Percentiles rank a stretch among this genome's conserved stretches.
phyloP scores from a whole-genome alignment of 2,113 vertebrate species.

The Papio anubis region DNA sequence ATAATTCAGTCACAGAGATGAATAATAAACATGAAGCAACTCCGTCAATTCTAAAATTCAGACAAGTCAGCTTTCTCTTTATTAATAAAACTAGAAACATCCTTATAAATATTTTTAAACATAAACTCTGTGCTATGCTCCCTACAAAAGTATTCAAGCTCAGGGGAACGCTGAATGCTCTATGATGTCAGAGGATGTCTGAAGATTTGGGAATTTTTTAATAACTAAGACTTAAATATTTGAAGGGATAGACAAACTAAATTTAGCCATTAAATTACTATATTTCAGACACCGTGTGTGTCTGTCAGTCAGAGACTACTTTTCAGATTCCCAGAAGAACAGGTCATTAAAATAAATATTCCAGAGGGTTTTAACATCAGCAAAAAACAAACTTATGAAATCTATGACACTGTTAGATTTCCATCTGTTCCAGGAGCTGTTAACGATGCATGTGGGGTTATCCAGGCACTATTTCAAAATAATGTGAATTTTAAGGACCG shows the following conservation, averaged over 20 bases:
- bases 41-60: not conserved
- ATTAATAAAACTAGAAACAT: conserved; percentile 10
- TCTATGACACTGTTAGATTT: conserved; percentile 59
- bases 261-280: not conserved
- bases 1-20: not conserved
- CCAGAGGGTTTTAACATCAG: conserved; percentile 25
- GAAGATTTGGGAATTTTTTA: conserved; percentile 2
- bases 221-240: conserved; percentile 33
- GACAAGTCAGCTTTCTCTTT: not conserved
- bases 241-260: not conserved
- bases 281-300: not conserved
- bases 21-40: not conserved
- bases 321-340: conserved; percentile 43
- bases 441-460: conserved; percentile 51
- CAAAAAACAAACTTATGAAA: conserved; percentile 34
- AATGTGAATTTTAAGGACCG: conserved; percentile 50
- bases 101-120: not conserved
- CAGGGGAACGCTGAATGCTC: not conserved
- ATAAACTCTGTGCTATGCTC: not conserved
- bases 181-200: not conserved
- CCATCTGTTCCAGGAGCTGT: conserved; percentile 63
- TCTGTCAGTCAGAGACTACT: not conserved
- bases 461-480: conserved; percentile 64
- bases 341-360: conserved; percentile 65
- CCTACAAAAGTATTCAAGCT: not conserved